Evolutionary conservation across 2,113 vertebrate species (phyloP).

Genomic region (Mixornis gularis): DNA sequence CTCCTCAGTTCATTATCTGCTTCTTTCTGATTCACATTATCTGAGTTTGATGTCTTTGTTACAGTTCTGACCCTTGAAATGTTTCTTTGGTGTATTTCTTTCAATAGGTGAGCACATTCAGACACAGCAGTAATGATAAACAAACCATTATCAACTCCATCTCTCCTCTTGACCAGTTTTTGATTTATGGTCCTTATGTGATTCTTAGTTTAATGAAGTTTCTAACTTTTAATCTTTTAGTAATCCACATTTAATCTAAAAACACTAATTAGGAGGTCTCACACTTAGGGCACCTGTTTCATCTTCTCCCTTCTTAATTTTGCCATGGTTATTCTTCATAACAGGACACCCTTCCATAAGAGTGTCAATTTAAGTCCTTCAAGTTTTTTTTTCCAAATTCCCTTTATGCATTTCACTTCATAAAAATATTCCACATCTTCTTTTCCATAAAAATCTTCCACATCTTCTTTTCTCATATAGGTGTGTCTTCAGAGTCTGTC

Average conservation of each 20-base stretch:
- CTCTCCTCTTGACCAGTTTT: not conserved
- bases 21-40: not conserved
- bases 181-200: not conserved
- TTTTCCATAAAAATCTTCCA: not conserved
- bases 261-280: not conserved
- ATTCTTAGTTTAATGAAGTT: not conserved
- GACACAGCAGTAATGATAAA: not conserved
- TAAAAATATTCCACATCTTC: not conserved
- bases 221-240: not conserved
- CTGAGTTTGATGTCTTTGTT: accelerated
- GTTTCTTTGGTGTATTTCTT: not conserved
- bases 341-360: not conserved
- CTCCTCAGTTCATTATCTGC: not conserved
- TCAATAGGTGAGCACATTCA: not conserved
- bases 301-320: not conserved
- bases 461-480: not conserved
- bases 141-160: not conserved
- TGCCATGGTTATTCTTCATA: not conserved
- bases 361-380: not conserved
- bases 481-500: not conserved
- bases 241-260: not conserved
- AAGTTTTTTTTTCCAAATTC: not conserved
- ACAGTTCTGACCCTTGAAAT: not conserved
- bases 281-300: not conserved
- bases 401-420: not conserved